These are phyloP conservation scores for Catostylus mosaicus DNA, from an alignment of 30 jellyfish, hydroid and myxozoan species.

Conservation along the genomic window DNA sequence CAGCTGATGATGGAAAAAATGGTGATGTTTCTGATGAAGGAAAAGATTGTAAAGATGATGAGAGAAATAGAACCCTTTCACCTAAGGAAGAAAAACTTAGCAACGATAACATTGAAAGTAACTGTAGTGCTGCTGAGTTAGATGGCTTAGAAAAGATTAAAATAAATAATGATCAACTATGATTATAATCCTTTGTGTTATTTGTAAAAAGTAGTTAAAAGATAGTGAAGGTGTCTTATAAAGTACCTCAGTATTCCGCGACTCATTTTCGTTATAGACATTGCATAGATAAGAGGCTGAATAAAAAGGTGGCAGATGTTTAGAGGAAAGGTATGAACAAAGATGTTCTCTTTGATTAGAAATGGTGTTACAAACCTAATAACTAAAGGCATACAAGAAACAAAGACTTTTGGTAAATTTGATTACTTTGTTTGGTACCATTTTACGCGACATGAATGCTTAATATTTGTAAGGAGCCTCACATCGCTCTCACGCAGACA, in stretches of 20 bases:
- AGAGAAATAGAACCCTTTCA: background rate
- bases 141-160: background rate
- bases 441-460: too few species aligned
- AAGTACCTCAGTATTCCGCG: background rate
- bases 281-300: background rate
- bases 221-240: too few species aligned
- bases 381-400: background rate
- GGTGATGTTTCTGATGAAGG: constrained; percentile 32
- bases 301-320: background rate
- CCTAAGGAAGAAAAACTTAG: background rate
- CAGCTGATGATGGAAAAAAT: constrained; percentile 21
- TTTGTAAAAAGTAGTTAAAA: background rate
- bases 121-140: background rate
- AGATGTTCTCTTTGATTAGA: constrained; percentile 1
- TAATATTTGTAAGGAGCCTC: too few species aligned
- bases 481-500: too few species aligned
- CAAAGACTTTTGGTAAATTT: constrained; percentile 1
- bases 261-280: background rate
- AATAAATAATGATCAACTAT: background rate
- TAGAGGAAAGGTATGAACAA: background rate
- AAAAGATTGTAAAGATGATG: background rate
- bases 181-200: background rate
- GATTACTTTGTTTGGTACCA: too few species aligned
- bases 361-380: constrained; percentile 1
- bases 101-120: too few species aligned